Base-by-base conservation (phyloP, 2,888 invertebrate genomes). In the Caradrina clavipalpis region DNA sequence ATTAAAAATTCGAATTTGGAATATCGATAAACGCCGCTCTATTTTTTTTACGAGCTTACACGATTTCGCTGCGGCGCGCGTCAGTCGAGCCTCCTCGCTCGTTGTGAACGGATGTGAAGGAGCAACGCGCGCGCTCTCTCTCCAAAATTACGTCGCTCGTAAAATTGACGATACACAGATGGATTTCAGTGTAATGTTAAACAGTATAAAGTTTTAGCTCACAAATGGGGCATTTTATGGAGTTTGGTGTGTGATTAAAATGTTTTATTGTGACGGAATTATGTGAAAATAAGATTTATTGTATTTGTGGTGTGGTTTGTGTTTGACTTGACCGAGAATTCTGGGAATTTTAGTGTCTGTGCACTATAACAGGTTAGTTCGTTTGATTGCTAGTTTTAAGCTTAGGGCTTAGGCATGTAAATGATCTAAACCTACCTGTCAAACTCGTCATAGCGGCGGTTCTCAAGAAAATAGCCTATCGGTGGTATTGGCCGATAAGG, bases 61-160 rank as follows among this genome's bases (percentile, higher is more conserved):
- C 71, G 72, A 74, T 81, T 81, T 78, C 73, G 78, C 72, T 72
- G 75, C 76, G 76, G 67, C 81, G 73, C 79, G 71, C 84, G 84
- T 79, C 89, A 91, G 91, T 92, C 84, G 88, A 76, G 90, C 89
- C 78, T 78, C 69, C 75, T 73, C 87, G 89, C 88, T 90, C 86
- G 73, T 77, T 42, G 56, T 0, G 73, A 22, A 2, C 5, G 63
- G 72, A 50, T 42, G 89, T 84, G n/a, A 15, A 26, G 0, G 49
- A 2, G 21, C 22, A 56, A 17, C 47, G 64, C 75, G 64, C 75
- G 73, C 65, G 71, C 63, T 26, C 31, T 59, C 66, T 60, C 67
- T 57, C 66, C 61, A 68, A 60, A 80, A 80, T 82, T 78, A 84
- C 88, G 83, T 76, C 82, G 81, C 63, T 87, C 87, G 88, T 88